A percentile compares a stretch with the other conserved stretches of the same genome.
Conservation (phyloP, 2,888 invertebrate genomes). For the Hirtodrosophila duncani region DNA sequence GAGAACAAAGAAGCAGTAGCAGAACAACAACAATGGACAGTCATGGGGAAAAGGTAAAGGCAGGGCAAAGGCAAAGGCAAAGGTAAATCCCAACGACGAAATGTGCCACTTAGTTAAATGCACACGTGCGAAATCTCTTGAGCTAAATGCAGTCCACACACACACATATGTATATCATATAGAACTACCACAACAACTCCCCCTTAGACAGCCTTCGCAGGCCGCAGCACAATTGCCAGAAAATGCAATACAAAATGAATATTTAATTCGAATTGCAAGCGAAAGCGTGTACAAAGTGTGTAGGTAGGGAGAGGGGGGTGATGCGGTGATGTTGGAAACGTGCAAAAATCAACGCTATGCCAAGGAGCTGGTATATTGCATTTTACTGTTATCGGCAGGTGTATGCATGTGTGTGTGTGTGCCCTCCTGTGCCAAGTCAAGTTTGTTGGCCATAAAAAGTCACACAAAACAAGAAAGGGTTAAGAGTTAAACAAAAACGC, state of each 20-base stretch:
- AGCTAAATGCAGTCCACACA: slow-evolving; percentile 58
- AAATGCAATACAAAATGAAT: slow-evolving; percentile 70
- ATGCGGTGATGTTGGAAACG: slow-evolving; percentile 11
- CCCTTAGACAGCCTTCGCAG: slow-evolving; percentile 10
- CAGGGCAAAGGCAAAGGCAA: slow-evolving; percentile 2
- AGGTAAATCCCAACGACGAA: slow-evolving; percentile 14
- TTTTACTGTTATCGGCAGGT: slow-evolving; percentile 52
- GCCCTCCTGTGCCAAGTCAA: slow-evolving; percentile 5
- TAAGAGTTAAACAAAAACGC: slow-evolving; percentile 12
- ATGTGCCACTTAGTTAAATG: slow-evolving; percentile 64
- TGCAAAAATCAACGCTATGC: slow-evolving; percentile 61
- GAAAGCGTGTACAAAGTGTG: not conserved
- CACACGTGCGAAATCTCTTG: slow-evolving; percentile 71
- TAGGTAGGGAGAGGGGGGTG: not conserved
- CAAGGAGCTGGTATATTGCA: slow-evolving; percentile 66
- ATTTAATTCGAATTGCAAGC: slow-evolving; percentile 49
- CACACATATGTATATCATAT: slow-evolving; percentile 13
- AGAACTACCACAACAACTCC: slow-evolving; percentile 12
- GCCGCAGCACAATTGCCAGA: slow-evolving; percentile 16
- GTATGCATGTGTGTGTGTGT: slow-evolving; percentile 18
- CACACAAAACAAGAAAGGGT: slow-evolving; percentile 16
- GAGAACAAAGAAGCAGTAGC: not conserved
- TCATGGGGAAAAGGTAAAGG: not conserved
- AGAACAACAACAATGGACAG: not conserved
- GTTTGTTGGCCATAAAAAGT: slow-evolving; percentile 22